Evolutionary conservation across 35 echinoderm and acorn worm genomes (phyloP), one percentile per base, ranked within the genome.

Genomic region (Hemicentrotus pulcherrimus): DNA sequence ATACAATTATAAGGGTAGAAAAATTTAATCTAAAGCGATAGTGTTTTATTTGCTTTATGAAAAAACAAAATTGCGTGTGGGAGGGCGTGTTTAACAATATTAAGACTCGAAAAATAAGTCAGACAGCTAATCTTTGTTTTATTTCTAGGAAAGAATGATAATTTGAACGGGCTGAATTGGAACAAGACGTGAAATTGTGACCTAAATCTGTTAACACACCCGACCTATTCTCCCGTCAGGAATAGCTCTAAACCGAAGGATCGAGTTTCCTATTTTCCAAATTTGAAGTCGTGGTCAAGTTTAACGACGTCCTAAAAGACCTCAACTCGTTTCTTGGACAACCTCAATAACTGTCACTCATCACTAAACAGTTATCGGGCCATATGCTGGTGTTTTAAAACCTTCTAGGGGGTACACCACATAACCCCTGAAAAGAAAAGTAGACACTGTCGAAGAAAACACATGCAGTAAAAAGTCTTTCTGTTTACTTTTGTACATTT

Each of bases 221-320:
- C 65, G 65, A 78, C 65, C 65, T 78, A 78, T 78, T 78, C 65
- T 78, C 65, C 65, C 65, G 65, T 78, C 65, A 78, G 65, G 65
- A 78, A 78, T 78, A 78, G 65, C 65, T 78, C 65, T 78, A 78
- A 47, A 90, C 88, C 88, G 88, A 33, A 12, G 88, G 88, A 90
- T 90, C 88, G 46, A 90, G 88, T 90, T 90, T 41, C 88, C 65
- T 78, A 2, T 78, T 78, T 78, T 78, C 65, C 91, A 93, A 48
- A 31, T 58, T 47, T 93, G 91, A 93, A 93, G 48, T 93, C 91
- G 91, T 93, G 91, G 91, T 93, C 91, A 93, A 93, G 91, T 93
- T 93, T 47, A 93, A 58, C 91, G 91, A 93, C 48, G 91, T 93
- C 46, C 46, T 58, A 31, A 47, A 93, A 31, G 91, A 93, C 91